A percentile compares a stretch with the other conserved stretches of the same genome.
Evolutionary conservation across 2,113 vertebrate genomes (phyloP).

Genomic region (Oreotrochilus melanogaster): DNA sequence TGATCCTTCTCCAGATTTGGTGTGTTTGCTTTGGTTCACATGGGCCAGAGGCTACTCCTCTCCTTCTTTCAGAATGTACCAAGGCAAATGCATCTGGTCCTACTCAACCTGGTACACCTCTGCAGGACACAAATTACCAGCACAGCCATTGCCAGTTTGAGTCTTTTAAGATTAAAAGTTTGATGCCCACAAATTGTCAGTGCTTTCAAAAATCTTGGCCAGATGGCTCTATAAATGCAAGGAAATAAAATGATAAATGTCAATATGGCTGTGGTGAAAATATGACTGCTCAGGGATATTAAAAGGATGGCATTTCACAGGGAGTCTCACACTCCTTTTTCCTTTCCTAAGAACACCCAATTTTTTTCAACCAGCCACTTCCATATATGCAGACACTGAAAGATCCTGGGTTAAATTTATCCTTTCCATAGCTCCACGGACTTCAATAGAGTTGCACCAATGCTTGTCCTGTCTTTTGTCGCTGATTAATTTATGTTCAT

Average conservation of each 20-base stretch:
- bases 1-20: not conserved
- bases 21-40: not conserved
- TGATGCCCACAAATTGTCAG: not conserved
- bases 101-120: not conserved
- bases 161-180: not conserved
- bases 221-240: constrained; percentile 42
- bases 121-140: not conserved
- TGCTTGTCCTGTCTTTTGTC: constrained; percentile 26
- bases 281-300: not conserved
- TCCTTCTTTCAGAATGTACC: not conserved
- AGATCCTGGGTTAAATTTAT: constrained; percentile 42
- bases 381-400: constrained; percentile 8
- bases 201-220: not conserved
- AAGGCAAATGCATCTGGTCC: not conserved
- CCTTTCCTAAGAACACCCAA: not conserved
- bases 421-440: not conserved
- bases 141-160: not conserved
- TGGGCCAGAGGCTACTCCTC: not conserved
- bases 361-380: constrained; percentile 37
- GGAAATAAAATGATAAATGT: constrained; percentile 29
- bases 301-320: constrained; percentile 39
- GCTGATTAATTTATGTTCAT: constrained; percentile 59
- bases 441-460: constrained; percentile 46
- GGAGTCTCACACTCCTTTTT: constrained; percentile 11
- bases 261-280: not conserved